Evolutionary conservation across 2,797 vertebrate species (phyloP).

Genomic region (Tapirus indicus): DNA sequence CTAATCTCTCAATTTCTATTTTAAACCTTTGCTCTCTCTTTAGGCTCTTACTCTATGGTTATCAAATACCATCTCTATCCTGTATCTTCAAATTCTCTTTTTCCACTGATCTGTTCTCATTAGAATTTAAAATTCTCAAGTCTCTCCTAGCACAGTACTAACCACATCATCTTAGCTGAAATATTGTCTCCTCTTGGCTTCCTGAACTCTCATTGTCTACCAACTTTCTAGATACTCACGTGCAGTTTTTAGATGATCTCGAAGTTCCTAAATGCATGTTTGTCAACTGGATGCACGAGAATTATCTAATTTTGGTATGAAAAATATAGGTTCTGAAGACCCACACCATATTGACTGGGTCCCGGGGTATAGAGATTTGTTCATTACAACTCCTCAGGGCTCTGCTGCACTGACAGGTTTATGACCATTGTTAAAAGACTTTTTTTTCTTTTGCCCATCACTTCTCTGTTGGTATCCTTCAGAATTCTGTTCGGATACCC

Average conservation of each 20-base stretch:
- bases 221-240: background rate
- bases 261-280: background rate
- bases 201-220: background rate
- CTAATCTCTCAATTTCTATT: background rate
- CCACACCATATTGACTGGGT: accelerated
- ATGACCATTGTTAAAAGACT: background rate
- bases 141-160: background rate
- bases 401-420: background rate
- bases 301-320: background rate
- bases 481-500: background rate
- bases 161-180: background rate
- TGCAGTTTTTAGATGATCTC: background rate
- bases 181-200: background rate
- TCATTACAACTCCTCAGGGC: background rate
- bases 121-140: background rate
- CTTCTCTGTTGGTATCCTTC: background rate
- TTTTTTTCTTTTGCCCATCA: background rate
- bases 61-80: background rate
- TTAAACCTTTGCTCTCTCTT: background rate
- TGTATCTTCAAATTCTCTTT: background rate
- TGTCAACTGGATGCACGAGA: background rate
- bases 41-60: background rate
- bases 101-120: background rate
- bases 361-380: background rate
- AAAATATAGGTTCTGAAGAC: background rate